A percentile compares a stretch with the other conserved stretches of the same genome.
Conservation (phyloP, 2,113 vertebrate species). For the Prolemur simus region DNA sequence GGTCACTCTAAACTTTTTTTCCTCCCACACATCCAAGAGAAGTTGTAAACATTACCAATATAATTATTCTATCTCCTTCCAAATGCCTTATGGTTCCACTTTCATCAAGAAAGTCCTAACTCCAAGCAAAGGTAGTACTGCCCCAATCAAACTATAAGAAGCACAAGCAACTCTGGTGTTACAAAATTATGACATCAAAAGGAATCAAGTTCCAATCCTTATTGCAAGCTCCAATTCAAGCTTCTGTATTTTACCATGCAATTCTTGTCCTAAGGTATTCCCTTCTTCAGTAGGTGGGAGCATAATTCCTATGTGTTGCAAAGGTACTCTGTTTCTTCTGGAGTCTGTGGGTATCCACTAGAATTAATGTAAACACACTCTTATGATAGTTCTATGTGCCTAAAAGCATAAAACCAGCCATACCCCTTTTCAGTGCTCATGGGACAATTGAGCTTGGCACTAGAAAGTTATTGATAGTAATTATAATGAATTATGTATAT, state of each 20-base stretch:
- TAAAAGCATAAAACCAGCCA: conserved; percentile 1
- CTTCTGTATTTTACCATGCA: background rate
- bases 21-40: background rate
- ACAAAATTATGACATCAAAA: background rate
- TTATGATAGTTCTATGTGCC: background rate
- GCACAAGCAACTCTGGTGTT: background rate
- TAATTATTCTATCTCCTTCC: background rate
- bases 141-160: background rate
- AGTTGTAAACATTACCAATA: background rate
- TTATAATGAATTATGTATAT: conserved; percentile 58
- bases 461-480: conserved; percentile 35
- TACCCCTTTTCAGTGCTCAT: background rate
- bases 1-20: background rate
- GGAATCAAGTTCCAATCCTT: background rate
- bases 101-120: background rate
- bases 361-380: background rate
- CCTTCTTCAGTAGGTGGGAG: background rate
- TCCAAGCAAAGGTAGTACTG: background rate
- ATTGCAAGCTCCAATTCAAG: background rate
- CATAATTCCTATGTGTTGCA: background rate
- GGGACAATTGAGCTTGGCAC: background rate
- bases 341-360: background rate
- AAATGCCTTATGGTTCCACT: background rate
- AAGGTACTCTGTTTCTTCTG: background rate
- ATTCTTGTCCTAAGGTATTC: background rate